A percentile compares a stretch with the other conserved stretches of the same genome.
Conservation (phyloP, 2,113 vertebrate genomes). For the Xyrauchen texanus region DNA sequence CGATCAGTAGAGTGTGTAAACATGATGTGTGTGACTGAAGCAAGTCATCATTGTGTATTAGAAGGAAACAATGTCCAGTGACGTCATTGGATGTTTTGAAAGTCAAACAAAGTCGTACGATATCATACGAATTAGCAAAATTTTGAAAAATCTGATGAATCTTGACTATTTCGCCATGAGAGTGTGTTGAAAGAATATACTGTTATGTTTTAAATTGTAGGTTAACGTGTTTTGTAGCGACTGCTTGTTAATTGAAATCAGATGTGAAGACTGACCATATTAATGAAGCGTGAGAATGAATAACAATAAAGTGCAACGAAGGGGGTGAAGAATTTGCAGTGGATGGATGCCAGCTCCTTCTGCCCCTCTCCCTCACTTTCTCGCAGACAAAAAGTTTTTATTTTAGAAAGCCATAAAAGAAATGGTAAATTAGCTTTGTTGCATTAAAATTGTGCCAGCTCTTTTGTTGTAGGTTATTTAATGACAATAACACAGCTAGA, state of each 20-base stretch:
- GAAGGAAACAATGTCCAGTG: too few species aligned
- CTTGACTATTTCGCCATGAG: too few species aligned
- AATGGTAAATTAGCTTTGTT: conserved; percentile 39
- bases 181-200: too few species aligned
- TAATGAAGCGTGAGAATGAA: conserved; percentile 55
- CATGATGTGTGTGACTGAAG: too few species aligned
- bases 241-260: conserved; percentile 54
- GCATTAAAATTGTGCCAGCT: conserved; percentile 4
- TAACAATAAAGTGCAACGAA: conserved; percentile 43
- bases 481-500: not conserved
- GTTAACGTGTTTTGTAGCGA: conserved; percentile 22
- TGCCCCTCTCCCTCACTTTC: conserved; percentile 32
- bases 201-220: too few species aligned
- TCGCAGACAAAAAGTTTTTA: conserved; percentile 3
- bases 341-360: conserved; percentile 46
- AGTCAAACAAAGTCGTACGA: too few species aligned
- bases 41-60: too few species aligned
- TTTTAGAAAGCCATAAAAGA: conserved; percentile 21
- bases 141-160: too few species aligned
- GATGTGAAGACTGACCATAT: conserved; percentile 49
- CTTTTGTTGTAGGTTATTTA: not conserved
- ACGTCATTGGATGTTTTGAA: too few species aligned
- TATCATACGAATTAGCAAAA: too few species aligned
- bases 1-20: too few species aligned
- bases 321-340: conserved; percentile 49